Conservation (phyloP, 2,113 vertebrate genomes). For the Microcebus griseorufus region DNA sequence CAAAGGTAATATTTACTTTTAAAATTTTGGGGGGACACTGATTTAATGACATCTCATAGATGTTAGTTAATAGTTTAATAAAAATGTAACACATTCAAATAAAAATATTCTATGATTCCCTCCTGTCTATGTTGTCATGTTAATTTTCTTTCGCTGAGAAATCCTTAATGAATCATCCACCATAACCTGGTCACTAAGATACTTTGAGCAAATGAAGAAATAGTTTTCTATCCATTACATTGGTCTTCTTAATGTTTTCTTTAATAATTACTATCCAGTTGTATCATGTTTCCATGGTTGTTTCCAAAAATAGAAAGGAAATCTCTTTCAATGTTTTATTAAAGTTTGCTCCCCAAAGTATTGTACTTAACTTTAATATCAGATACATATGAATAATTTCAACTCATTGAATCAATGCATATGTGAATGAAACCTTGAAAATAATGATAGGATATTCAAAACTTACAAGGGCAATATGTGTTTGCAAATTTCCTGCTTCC, state of each 20-base stretch:
- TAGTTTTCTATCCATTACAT: background rate
- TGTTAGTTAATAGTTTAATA: background rate
- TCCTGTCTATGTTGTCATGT: background rate
- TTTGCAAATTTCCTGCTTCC: background rate
- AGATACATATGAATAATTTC: background rate
- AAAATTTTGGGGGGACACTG: background rate
- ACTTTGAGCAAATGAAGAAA: background rate
- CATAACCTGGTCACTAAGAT: background rate
- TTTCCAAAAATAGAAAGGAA: background rate
- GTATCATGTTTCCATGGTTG: background rate
- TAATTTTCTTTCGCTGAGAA: background rate
- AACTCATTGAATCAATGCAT: background rate
- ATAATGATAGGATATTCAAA: background rate
- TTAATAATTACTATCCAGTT: background rate
- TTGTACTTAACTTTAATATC: background rate
- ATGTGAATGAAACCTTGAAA: background rate
- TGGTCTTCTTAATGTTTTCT: background rate
- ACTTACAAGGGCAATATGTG: background rate
- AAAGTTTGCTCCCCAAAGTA: background rate
- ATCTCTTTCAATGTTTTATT: background rate
- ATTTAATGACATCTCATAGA: background rate
- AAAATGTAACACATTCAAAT: background rate
- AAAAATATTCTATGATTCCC: background rate
- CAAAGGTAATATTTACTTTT: background rate
- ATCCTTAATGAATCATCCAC: background rate